Conservation (phyloP, 2,113 vertebrate genomes). For the Pimephales promelas region DNA sequence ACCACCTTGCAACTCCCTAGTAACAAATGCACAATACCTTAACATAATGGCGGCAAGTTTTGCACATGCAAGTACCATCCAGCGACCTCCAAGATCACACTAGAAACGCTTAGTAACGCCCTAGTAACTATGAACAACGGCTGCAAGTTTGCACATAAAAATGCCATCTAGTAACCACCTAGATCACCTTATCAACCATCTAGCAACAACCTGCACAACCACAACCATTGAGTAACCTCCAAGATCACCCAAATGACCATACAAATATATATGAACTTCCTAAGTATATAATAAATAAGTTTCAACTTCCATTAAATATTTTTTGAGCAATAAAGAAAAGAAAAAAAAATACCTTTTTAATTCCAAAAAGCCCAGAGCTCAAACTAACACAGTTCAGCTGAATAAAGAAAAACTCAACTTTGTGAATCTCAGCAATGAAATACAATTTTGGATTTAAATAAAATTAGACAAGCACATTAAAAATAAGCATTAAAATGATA, state of each 20-base stretch:
- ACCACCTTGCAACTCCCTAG: neutral
- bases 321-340: neutral
- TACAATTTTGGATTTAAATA: conserved; percentile 21
- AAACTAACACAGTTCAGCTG: neutral
- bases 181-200: no score
- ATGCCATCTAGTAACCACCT: neutral
- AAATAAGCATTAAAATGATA: neutral
- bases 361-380: conserved; percentile 21
- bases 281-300: no score
- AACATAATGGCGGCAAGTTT: neutral
- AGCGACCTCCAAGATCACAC: neutral
- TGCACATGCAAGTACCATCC: neutral
- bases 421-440: neutral
- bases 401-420: conserved; percentile 14
- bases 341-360: neutral
- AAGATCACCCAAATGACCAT: neutral
- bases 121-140: neutral
- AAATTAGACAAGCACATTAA: conserved; percentile 1
- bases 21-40: neutral
- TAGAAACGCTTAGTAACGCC: neutral
- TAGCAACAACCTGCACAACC: neutral
- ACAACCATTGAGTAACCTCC: neutral
- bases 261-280: no score
- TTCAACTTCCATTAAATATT: no score
- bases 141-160: neutral